A percentile compares a stretch with the other conserved stretches of the same genome.
Conservation (phyloP, 2,797 vertebrate genomes). For the Monodelphis domestica region DNA sequence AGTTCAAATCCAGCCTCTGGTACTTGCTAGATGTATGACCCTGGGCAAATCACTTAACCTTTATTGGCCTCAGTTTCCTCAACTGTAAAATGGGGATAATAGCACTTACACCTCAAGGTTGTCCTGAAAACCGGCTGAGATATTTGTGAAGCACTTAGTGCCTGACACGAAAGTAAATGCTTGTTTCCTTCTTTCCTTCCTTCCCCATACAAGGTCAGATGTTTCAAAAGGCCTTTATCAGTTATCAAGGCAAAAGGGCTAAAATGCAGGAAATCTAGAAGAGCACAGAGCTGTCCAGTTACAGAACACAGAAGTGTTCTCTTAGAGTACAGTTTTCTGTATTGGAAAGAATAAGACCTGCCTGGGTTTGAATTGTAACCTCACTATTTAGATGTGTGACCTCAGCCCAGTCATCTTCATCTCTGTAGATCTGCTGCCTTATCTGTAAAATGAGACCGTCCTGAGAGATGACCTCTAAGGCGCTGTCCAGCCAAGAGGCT, state of each 20-base stretch:
- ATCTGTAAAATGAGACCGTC: neutral
- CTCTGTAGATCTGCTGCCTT: neutral
- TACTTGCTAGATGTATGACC: neutral
- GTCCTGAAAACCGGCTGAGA: neutral
- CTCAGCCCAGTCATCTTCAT: neutral
- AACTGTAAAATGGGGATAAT: neutral
- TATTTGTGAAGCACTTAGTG: neutral
- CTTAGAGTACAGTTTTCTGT: neutral
- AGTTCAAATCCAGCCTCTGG: neutral
- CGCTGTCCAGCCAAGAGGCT: neutral
- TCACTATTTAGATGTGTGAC: neutral
- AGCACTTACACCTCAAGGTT: neutral
- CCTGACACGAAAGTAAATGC: neutral
- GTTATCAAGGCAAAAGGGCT: neutral
- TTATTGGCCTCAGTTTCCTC: neutral
- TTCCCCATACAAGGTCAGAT: neutral
- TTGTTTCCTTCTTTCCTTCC: neutral
- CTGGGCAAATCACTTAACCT: neutral
- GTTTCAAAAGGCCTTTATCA: neutral
- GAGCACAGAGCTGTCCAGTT: neutral
- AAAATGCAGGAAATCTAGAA: neutral
- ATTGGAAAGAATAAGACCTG: neutral
- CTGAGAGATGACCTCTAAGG: neutral
- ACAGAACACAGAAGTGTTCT: neutral
- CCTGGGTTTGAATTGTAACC: neutral